phyloP scores from a whole-genome alignment of 2,888 invertebrate species.

The Beris morrisii region DNA sequence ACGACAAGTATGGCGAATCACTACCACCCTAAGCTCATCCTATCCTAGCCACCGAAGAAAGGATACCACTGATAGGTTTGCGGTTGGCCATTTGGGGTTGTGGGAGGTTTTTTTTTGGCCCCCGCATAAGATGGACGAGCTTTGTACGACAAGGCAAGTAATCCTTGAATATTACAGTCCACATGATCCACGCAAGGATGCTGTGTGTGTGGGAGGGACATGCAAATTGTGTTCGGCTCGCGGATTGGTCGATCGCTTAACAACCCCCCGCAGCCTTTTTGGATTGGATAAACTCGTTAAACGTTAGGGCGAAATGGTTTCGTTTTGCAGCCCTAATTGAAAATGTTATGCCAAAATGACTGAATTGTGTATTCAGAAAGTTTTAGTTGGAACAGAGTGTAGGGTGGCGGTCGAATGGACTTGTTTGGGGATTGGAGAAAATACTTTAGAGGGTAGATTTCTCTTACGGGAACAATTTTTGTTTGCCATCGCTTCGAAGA shows the following conservation, averaged over 20 bases:
- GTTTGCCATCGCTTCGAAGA: too few species aligned
- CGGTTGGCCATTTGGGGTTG: conserved; percentile 28
- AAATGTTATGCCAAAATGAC: conserved; percentile 35
- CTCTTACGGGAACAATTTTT: too few species aligned
- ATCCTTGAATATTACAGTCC: too few species aligned
- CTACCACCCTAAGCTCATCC: conserved; percentile 15
- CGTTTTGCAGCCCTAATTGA: conserved; percentile 37
- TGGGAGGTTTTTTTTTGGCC: neutral
- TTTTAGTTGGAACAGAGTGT: conserved; percentile 3
- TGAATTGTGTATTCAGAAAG: conserved; percentile 10
- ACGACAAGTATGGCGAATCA: conserved; percentile 23
- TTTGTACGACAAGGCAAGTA: too few species aligned
- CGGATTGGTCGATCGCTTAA: conserved; percentile 44
- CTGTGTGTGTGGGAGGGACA: conserved; percentile 18
- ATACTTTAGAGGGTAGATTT: too few species aligned
- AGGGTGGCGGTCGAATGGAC: conserved; percentile 2
- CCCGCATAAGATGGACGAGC: neutral
- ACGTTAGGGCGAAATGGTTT: conserved; percentile 38
- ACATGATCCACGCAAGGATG: too few species aligned
- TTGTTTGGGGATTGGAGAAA: conserved; percentile 2
- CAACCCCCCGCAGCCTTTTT: conserved; percentile 43
- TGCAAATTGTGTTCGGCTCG: conserved; percentile 13
- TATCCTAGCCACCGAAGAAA: neutral
- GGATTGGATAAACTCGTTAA: conserved; percentile 41
- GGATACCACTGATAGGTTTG: neutral